These are phyloP conservation scores for Irena cyanogastra DNA, from an alignment of 2,113 vertebrate genomes.

Conservation along the genomic window DNA sequence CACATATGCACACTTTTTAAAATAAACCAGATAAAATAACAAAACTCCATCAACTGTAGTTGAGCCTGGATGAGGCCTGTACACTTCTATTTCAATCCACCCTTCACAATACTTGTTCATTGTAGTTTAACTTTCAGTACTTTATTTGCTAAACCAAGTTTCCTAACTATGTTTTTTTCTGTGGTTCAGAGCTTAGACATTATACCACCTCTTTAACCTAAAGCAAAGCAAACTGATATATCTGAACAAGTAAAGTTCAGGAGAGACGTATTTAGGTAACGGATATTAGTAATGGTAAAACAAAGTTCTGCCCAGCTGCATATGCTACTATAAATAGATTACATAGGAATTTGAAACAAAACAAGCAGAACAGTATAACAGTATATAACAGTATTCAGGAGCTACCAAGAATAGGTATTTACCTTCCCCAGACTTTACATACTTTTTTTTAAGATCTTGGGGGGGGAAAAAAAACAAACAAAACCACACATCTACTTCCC, in stretches of 20 bases:
- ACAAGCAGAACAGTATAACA: background rate
- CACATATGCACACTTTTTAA: background rate
- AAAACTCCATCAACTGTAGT: background rate
- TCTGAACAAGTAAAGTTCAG: background rate
- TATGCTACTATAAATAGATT: background rate
- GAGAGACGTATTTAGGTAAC: background rate
- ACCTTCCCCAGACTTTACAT: background rate
- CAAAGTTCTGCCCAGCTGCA: background rate
- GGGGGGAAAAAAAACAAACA: rapidly evolving
- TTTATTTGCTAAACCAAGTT: background rate
- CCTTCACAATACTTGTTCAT: background rate
- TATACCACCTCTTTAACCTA: background rate
- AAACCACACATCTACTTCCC: background rate
- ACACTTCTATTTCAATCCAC: background rate
- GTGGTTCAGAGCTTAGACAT: background rate
- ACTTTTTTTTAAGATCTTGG: background rate
- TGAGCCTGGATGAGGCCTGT: background rate
- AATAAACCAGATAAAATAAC: background rate
- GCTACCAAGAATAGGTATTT: background rate
- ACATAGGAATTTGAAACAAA: background rate
- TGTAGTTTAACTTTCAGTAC: background rate
- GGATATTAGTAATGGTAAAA: background rate
- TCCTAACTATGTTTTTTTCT: background rate
- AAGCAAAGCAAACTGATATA: background rate
- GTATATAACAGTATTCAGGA: background rate